These are phyloP conservation scores for Liposcelis brunnea DNA, from an alignment of 2,888 invertebrate species.

Conservation along the genomic window DNA sequence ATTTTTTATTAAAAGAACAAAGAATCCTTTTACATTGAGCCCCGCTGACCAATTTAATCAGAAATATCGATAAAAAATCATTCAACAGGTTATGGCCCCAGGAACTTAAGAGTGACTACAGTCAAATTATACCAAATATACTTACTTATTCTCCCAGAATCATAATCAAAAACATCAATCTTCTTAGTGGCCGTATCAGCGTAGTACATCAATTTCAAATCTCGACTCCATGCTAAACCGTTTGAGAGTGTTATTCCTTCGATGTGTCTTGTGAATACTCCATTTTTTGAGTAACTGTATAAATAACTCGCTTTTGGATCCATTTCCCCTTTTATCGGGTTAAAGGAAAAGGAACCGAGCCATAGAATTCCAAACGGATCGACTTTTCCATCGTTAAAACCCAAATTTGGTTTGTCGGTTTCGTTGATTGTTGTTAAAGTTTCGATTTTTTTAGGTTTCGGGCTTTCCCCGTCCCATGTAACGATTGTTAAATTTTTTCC, in stretches of 20 bases:
- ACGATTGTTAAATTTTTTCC: slow-evolving; percentile 39
- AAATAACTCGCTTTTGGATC: background rate
- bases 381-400: slow-evolving; percentile 4
- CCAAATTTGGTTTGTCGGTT: slow-evolving; percentile 55
- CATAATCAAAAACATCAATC: slow-evolving; percentile 44
- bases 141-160: slow-evolving; percentile 45
- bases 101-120: too few species aligned
- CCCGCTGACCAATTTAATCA: too few species aligned
- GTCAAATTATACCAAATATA: too few species aligned
- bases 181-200: slow-evolving; percentile 13
- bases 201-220: slow-evolving; percentile 13
- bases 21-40: too few species aligned
- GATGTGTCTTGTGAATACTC: slow-evolving; percentile 17
- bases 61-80: too few species aligned
- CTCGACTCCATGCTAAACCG: slow-evolving; percentile 50
- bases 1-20: background rate
- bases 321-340: background rate
- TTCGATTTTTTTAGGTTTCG: background rate
- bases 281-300: slow-evolving; percentile 17
- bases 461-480: slow-evolving; percentile 41
- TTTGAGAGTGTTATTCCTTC: slow-evolving; percentile 45
- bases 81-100: too few species aligned
- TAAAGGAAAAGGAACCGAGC: background rate
- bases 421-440: slow-evolving; percentile 25
- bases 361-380: background rate